These are phyloP conservation scores for Nematopogon swammerdamellus DNA, from an alignment of 2,888 invertebrate genomes.

Conservation along the genomic window DNA sequence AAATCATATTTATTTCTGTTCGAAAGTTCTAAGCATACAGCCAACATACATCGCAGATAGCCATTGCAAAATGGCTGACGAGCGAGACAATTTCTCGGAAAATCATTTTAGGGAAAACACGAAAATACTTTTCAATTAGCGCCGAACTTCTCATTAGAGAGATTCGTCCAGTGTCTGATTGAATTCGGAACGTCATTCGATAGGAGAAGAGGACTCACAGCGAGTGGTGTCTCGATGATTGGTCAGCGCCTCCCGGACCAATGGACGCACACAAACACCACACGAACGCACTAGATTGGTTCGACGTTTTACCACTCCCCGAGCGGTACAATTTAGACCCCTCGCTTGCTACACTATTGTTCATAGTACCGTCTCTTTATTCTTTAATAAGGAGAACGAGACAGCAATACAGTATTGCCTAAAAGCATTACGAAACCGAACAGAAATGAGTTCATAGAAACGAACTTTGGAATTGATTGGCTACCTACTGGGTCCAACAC, in stretches of 20 bases:
- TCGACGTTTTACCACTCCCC: constrained; percentile 64
- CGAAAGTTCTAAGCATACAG: too few relatives aligned
- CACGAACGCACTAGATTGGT: constrained; percentile 71
- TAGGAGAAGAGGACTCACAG: constrained; percentile 19
- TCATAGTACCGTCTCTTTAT: too few relatives aligned
- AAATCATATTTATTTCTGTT: too few relatives aligned
- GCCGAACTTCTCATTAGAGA: constrained; percentile 6
- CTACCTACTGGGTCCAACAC: too few relatives aligned
- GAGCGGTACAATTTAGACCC: constrained; percentile 15
- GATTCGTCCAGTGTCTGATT: constrained; percentile 60
- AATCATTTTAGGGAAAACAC: background rate
- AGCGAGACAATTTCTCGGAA: background rate
- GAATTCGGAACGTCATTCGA: constrained; percentile 55
- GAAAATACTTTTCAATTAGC: constrained; percentile 4
- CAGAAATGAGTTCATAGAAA: too few relatives aligned
- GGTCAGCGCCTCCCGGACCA: constrained; percentile 84
- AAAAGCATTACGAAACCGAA: too few relatives aligned
- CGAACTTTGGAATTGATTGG: too few relatives aligned
- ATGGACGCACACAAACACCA: constrained; percentile 76
- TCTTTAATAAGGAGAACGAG: too few relatives aligned
- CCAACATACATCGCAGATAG: background rate
- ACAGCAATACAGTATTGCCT: too few relatives aligned
- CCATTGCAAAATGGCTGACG: constrained; percentile 4
- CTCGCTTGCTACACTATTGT: too few relatives aligned
- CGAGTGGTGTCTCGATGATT: constrained; percentile 82